Evolutionary conservation across 1,140 invertebrate genomes (phyloP).

Genomic region (Drosophila triauraria): DNA sequence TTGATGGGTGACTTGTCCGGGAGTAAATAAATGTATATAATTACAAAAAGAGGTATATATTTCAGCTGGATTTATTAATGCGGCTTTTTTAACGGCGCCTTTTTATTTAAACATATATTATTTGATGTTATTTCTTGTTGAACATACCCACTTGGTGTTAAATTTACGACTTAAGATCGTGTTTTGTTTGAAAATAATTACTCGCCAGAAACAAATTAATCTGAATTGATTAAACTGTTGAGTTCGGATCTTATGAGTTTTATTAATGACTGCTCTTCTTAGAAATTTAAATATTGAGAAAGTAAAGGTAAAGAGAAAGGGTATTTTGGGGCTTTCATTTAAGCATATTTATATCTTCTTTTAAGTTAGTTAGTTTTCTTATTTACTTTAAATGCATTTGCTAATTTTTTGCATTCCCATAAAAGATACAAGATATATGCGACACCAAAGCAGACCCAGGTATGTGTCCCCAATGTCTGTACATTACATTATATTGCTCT

Average conservation of each 20-base stretch:
- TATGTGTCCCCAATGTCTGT: conserved; percentile 23
- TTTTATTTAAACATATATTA: conserved; percentile 5
- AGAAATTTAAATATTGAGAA: neutral
- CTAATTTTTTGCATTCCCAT: conserved; percentile 10
- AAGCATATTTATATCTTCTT: too few relatives aligned
- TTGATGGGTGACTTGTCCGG: conserved; percentile 16
- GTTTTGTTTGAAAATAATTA: conserved; percentile 4
- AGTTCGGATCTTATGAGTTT: neutral
- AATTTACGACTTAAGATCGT: neutral
- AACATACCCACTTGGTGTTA: neutral
- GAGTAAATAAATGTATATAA: conserved; percentile 16
- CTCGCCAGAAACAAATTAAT: neutral
- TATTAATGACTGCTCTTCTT: neutral
- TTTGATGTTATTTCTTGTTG: neutral
- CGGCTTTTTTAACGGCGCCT: neutral
- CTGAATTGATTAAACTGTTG: neutral
- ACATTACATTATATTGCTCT: conserved; percentile 39
- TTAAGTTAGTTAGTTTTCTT: neutral
- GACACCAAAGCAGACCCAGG: neutral
- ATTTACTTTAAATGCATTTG: conserved; percentile 1
- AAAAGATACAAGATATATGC: neutral
- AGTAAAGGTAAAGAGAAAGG: neutral
- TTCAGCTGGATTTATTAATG: conserved; percentile 4
- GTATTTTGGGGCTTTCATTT: neutral
- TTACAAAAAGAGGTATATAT: neutral